Percentiles rank a stretch among this genome's conserved stretches.
These are phyloP conservation scores for Oryzias javanicus DNA, from an alignment of 2,113 vertebrate species.

Conservation along the genomic window DNA sequence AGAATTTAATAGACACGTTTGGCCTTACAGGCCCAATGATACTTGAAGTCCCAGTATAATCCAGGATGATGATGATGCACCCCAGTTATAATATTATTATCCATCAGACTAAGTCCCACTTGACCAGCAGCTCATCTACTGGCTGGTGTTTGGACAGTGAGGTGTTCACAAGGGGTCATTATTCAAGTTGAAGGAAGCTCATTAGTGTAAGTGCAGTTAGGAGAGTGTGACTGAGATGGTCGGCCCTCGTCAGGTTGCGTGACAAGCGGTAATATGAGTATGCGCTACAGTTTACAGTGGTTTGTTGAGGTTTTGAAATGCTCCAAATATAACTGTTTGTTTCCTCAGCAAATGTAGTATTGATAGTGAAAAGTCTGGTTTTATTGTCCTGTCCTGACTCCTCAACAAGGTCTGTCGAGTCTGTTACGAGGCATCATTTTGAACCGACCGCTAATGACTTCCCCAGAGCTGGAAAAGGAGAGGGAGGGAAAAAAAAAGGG, in stretches of 20 bases:
- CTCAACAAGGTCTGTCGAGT: conserved; percentile 39
- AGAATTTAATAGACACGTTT: conserved; percentile 56
- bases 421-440: conserved; percentile 7
- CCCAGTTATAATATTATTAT: conserved; percentile 19
- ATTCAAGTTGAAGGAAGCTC: conserved; percentile 50
- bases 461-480: conserved; percentile 43
- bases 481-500: not conserved
- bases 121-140: conserved; percentile 16
- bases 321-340: conserved; percentile 9
- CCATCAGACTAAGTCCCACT: conserved; percentile 44
- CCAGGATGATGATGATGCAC: conserved; percentile 15
- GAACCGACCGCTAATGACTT: conserved; percentile 52
- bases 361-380: conserved; percentile 20
- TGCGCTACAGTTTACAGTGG: not conserved
- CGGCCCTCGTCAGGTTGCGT: not conserved
- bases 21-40: conserved; percentile 23
- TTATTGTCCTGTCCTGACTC: conserved; percentile 4
- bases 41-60: conserved; percentile 22
- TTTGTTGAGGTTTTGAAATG: conserved; percentile 1
- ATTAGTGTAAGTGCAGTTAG: conserved; percentile 52
- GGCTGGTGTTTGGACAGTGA: conserved; percentile 45
- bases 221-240: conserved; percentile 16
- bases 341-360: not conserved
- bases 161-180: conserved; percentile 40
- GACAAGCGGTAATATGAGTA: conserved; percentile 15